These are phyloP conservation scores for Drosophila navojoa DNA, from an alignment of 1,140 invertebrate species.

Conservation along the genomic window DNA sequence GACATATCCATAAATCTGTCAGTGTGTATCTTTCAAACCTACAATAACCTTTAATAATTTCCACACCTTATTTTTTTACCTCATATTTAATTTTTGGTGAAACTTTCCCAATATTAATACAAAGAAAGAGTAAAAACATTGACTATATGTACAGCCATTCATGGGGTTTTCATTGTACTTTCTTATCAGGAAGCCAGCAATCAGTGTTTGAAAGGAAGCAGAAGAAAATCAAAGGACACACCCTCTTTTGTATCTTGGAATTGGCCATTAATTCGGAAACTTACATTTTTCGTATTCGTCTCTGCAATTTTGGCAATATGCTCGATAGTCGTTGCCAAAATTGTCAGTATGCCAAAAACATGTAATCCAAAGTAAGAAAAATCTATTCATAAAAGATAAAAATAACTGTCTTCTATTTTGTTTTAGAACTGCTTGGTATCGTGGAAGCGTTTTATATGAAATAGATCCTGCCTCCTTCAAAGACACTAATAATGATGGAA, in stretches of 20 bases:
- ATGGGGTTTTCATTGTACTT: background rate
- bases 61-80: too few relatives aligned
- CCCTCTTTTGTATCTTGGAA: constrained; percentile 91
- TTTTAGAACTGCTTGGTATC: constrained; percentile 88
- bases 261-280: constrained; percentile 90
- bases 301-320: constrained; percentile 88
- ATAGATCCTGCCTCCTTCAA: constrained; percentile 92
- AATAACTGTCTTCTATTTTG: constrained; percentile 23
- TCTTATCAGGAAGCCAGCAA: constrained; percentile 85
- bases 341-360: constrained; percentile 88
- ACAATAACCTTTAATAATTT: too few relatives aligned
- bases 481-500: constrained; percentile 90
- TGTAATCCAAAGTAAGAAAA: constrained; percentile 86
- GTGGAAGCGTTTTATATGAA: constrained; percentile 92
- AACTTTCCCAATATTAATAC: too few relatives aligned
- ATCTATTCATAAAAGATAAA: background rate
- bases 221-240: constrained; percentile 58
- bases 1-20: too few relatives aligned
- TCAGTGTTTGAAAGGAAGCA: constrained; percentile 85
- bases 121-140: too few relatives aligned
- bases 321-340: constrained; percentile 88
- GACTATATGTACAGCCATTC: too few relatives aligned
- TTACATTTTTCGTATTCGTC: constrained; percentile 89
- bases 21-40: too few relatives aligned
- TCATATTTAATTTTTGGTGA: too few relatives aligned